Evolutionary conservation across 2,888 invertebrate genomes (phyloP).

Genomic region (Pristionchus mayeri): DNA sequence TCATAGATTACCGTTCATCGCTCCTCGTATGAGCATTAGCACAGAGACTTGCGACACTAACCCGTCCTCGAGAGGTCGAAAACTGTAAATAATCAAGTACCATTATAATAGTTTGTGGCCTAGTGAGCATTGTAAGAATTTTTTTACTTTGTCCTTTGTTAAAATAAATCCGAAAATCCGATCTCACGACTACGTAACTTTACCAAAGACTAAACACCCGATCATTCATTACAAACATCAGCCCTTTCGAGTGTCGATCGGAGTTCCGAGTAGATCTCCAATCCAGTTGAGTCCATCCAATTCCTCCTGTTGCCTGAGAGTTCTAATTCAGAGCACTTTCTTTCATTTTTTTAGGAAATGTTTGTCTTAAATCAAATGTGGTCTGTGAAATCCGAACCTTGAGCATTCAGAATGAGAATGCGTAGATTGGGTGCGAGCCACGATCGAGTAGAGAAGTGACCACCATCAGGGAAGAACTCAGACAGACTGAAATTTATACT

Average conservation of each 20-base stretch:
- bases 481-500: slow-evolving; percentile 15
- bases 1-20: not conserved
- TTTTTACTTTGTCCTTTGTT: too few species aligned
- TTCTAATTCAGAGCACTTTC: too few species aligned
- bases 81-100: not conserved
- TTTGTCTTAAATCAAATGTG: not conserved
- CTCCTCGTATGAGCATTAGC: slow-evolving; percentile 1
- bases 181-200: too few species aligned
- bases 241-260: not conserved
- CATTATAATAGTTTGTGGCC: too few species aligned
- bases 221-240: too few species aligned
- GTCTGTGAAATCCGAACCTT: not conserved
- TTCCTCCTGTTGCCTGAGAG: not conserved
- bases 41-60: slow-evolving; percentile 8
- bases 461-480: slow-evolving; percentile 41
- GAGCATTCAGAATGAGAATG: slow-evolving; percentile 8
- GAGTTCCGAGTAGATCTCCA: not conserved
- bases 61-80: not conserved
- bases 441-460: slow-evolving; percentile 21
- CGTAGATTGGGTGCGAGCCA: slow-evolving; percentile 42
- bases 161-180: not conserved
- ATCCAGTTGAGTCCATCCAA: not conserved
- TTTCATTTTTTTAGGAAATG: too few species aligned
- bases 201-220: too few species aligned
- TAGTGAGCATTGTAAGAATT: too few species aligned